Evolutionary conservation across 2,113 vertebrate genomes (phyloP).

Genomic region (Gasterosteus nipponicus): DNA sequence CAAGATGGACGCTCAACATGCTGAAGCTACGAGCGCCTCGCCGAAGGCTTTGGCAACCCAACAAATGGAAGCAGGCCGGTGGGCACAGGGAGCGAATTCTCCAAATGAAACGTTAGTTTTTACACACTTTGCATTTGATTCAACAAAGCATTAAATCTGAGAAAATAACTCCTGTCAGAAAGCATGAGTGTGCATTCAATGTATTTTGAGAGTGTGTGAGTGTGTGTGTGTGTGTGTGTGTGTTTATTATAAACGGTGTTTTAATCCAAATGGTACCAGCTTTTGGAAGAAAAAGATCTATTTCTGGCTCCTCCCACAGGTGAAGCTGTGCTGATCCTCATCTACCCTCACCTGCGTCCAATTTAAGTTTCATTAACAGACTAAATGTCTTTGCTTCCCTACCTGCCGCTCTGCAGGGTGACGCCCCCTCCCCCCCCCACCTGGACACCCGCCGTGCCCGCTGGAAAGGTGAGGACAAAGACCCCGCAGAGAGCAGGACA

Average conservation of each 20-base stretch:
- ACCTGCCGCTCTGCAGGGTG: slow-evolving; percentile 44
- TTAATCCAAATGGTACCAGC: slow-evolving; percentile 31
- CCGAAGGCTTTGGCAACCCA: slow-evolving; percentile 41
- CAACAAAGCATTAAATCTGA: slow-evolving; percentile 67
- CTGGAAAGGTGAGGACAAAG: slow-evolving; percentile 67
- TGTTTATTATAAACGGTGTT: slow-evolving; percentile 31
- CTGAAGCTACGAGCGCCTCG: slow-evolving; percentile 27
- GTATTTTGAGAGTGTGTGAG: slow-evolving; percentile 16
- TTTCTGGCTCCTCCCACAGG: neutral
- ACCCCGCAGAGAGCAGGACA: slow-evolving; percentile 48
- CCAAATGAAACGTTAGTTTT: slow-evolving; percentile 69
- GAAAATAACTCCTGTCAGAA: slow-evolving; percentile 66
- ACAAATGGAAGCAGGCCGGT: slow-evolving; percentile 46
- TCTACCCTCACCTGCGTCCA: neutral
- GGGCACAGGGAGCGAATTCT: slow-evolving; percentile 55
- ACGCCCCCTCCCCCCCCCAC: slow-evolving; percentile 25
- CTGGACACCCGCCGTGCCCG: slow-evolving; percentile 39
- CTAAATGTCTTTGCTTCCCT: slow-evolving; percentile 5
- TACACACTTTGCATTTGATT: slow-evolving; percentile 66
- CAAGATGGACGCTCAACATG: slow-evolving; percentile 56
- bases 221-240: slow-evolving; percentile 14
- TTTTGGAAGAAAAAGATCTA: neutral
- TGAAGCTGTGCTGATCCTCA: neutral
- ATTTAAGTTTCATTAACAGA: neutral
- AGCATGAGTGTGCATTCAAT: slow-evolving; percentile 39